Conservation (phyloP, 2,113 vertebrate species). For the Pseudorasbora parva region DNA sequence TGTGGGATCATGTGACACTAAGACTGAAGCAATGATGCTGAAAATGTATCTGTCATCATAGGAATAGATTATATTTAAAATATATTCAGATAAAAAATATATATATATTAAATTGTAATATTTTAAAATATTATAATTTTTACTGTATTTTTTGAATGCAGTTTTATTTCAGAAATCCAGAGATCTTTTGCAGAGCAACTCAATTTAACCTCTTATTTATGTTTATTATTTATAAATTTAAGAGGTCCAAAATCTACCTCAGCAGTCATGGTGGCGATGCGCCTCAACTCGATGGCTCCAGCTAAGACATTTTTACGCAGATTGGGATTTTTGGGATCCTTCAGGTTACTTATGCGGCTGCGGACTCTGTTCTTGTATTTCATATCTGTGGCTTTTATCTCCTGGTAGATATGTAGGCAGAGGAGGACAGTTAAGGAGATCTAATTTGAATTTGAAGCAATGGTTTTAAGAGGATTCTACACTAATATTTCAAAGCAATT, state of each 20-base stretch:
- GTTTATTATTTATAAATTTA: not conserved
- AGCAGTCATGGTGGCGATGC: slow-evolving; percentile 91
- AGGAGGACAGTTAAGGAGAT: slow-evolving; percentile 67
- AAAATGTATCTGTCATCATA: too few species aligned
- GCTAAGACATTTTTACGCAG: slow-evolving; percentile 89
- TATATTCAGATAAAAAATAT: too few species aligned
- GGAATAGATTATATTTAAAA: too few species aligned
- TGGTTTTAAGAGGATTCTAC: not conserved
- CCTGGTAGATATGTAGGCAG: slow-evolving; percentile 91
- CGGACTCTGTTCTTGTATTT: slow-evolving; percentile 96
- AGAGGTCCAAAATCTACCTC: slow-evolving; percentile 77
- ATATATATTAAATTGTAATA: too few species aligned
- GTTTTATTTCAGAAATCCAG: too few species aligned
- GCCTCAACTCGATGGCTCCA: slow-evolving; percentile 80
- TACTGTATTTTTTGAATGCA: too few species aligned
- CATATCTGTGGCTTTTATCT: slow-evolving; percentile 91
- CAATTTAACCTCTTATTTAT: not conserved
- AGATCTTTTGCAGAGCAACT: not conserved
- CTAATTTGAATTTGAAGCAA: not conserved
- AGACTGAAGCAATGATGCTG: too few species aligned
- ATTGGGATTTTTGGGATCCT: slow-evolving; percentile 93
- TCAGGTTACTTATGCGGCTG: slow-evolving; percentile 97
- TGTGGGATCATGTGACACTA: too few species aligned
- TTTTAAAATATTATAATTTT: too few species aligned
- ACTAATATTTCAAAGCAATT: not conserved